Evolutionary conservation across 1,140 invertebrate genomes (phyloP).

Genomic region (Diachasmimorpha longicaudata): DNA sequence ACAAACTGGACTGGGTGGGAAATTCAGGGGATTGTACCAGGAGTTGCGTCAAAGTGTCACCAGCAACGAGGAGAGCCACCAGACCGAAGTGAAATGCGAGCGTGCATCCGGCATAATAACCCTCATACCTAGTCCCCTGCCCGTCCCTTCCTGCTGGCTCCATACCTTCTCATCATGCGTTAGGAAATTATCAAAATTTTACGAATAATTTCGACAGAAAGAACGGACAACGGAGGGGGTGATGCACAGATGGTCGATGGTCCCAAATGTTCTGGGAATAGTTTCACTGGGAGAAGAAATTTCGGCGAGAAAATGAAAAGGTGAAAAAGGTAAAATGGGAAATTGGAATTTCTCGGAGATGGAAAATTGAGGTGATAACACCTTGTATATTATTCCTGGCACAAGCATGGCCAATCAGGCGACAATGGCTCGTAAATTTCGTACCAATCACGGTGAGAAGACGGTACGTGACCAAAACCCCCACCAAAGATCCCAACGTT

Average conservation of each 20-base stretch:
- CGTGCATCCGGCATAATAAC: conserved; percentile 48
- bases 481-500: conserved; percentile 33
- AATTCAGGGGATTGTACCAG: conserved; percentile 3
- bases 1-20: conserved; percentile 38
- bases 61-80: conserved; percentile 52
- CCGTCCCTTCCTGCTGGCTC: neutral
- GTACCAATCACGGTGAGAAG: conserved; percentile 56
- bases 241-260: too few species aligned
- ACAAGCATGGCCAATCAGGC: conserved; percentile 59
- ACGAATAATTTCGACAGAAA: neutral
- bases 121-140: conserved; percentile 20
- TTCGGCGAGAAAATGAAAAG: too few species aligned
- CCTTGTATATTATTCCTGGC: conserved; percentile 40
- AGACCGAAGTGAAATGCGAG: conserved; percentile 57
- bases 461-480: conserved; percentile 54
- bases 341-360: neutral
- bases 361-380: neutral
- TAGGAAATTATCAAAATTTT: neutral
- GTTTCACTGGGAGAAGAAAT: too few species aligned
- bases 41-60: conserved; percentile 60
- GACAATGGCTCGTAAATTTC: conserved; percentile 61
- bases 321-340: neutral
- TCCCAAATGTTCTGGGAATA: too few species aligned
- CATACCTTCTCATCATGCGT: conserved; percentile 2
- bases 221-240: too few species aligned